Evolutionary conservation across 2,888 invertebrate species (phyloP).

Genomic region (Spodoptera exigua): DNA sequence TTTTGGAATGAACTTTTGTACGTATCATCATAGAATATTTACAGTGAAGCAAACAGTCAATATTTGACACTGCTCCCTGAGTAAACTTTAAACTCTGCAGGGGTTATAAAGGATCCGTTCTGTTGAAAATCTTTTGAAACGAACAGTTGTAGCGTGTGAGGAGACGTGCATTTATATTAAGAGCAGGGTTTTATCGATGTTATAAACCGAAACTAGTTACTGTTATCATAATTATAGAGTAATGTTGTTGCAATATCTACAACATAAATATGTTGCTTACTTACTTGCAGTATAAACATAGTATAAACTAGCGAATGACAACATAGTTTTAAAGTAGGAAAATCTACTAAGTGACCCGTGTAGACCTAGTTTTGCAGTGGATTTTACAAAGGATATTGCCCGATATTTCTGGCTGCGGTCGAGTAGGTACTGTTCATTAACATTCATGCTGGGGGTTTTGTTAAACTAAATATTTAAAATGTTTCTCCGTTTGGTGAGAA

Average conservation of each 20-base stretch:
- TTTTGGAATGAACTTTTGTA: constrained; percentile 34
- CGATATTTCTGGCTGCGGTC: neutral
- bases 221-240: constrained; percentile 46
- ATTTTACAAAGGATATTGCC: constrained; percentile 1
- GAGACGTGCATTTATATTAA: constrained; percentile 23
- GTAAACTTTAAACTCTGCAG: constrained; percentile 36
- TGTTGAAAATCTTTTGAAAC: constrained; percentile 20
- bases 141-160: constrained; percentile 26
- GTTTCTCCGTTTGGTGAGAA: constrained; percentile 31
- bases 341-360: constrained; percentile 3
- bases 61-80: constrained; percentile 45
- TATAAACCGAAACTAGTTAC: constrained; percentile 40
- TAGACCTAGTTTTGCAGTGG: neutral
- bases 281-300: constrained; percentile 16
- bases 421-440: constrained; percentile 15
- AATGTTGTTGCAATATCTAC: constrained; percentile 30
- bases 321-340: neutral
- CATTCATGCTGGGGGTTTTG: constrained; percentile 18
- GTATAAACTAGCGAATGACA: constrained; percentile 6
- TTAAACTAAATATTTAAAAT: constrained; percentile 24
- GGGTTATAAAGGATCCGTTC: constrained; percentile 25
- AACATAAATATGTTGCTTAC: constrained; percentile 21
- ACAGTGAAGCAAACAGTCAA: constrained; percentile 33
- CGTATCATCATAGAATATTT: constrained; percentile 40
- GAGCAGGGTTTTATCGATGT: constrained; percentile 36